phyloP scores from a whole-genome alignment of 2,797 vertebrate species.

The Lepilemur septentrionalis region DNA sequence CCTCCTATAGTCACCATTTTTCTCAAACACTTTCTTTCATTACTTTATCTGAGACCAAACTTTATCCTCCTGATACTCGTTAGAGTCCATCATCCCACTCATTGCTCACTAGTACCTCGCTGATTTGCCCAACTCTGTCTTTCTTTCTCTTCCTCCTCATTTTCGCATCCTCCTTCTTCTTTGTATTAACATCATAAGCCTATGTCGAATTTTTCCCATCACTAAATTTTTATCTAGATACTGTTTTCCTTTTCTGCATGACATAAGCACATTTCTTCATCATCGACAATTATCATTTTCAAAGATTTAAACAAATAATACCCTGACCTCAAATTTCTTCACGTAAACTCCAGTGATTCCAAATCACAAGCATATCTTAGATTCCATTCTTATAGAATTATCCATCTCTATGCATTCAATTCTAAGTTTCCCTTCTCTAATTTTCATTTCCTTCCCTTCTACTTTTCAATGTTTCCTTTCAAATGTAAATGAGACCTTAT shows the following conservation, averaged over 20 bases:
- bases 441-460: background rate
- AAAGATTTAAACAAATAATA: background rate
- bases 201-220: background rate
- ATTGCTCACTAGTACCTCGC: background rate
- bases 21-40: background rate
- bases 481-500: conserved; percentile 36
- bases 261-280: background rate
- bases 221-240: background rate
- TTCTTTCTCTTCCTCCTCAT: background rate
- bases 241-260: background rate
- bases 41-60: background rate
- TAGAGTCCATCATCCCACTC: background rate
- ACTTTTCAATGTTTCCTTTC: conserved; percentile 9
- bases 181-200: background rate
- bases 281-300: background rate
- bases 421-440: background rate
- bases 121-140: background rate
- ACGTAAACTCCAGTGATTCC: background rate
- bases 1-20: background rate
- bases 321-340: background rate
- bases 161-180: background rate
- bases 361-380: background rate
- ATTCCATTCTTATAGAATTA: background rate
- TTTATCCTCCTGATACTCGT: background rate
- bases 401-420: background rate